These are phyloP conservation scores for Caenorhabditis latens DNA, from an alignment of 1,140 invertebrate genomes.

Conservation along the genomic window DNA sequence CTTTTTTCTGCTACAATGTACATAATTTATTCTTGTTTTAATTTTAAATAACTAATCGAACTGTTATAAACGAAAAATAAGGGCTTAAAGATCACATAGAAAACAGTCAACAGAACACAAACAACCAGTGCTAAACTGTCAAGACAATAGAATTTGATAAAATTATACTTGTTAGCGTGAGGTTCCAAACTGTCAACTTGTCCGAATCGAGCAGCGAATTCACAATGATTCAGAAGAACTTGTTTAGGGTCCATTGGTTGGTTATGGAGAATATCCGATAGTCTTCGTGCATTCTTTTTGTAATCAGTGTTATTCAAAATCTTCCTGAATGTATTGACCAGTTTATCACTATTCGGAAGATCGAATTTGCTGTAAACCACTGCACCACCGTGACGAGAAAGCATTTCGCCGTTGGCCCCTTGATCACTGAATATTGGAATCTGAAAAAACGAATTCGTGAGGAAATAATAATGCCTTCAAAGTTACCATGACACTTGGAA, in stretches of 20 bases:
- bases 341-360: slow-evolving; percentile 25
- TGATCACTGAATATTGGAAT: slow-evolving; percentile 71
- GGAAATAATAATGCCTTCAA: background rate
- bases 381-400: slow-evolving; percentile 60
- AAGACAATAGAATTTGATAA: slow-evolving; percentile 48
- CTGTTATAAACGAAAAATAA: background rate
- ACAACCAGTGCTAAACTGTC: slow-evolving; percentile 18
- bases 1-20: background rate
- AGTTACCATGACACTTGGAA: slow-evolving; percentile 66
- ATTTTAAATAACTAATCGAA: background rate
- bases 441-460: background rate
- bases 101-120: background rate
- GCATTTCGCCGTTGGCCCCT: slow-evolving; percentile 60
- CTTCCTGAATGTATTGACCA: slow-evolving; percentile 1
- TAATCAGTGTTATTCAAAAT: background rate
- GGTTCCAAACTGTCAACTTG: slow-evolving; percentile 32
- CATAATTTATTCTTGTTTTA: slow-evolving; percentile 19
- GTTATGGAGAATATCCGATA: slow-evolving; percentile 20
- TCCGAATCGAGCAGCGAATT: slow-evolving; percentile 18
- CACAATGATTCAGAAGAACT: slow-evolving; percentile 13
- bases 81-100: background rate
- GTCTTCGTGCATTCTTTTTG: background rate
- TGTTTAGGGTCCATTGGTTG: slow-evolving; percentile 26
- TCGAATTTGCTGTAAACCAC: slow-evolving; percentile 59
- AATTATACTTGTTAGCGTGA: slow-evolving; percentile 28